phyloP scores from a whole-genome alignment of 2,113 vertebrate genomes.

The Antennarius striatus region DNA sequence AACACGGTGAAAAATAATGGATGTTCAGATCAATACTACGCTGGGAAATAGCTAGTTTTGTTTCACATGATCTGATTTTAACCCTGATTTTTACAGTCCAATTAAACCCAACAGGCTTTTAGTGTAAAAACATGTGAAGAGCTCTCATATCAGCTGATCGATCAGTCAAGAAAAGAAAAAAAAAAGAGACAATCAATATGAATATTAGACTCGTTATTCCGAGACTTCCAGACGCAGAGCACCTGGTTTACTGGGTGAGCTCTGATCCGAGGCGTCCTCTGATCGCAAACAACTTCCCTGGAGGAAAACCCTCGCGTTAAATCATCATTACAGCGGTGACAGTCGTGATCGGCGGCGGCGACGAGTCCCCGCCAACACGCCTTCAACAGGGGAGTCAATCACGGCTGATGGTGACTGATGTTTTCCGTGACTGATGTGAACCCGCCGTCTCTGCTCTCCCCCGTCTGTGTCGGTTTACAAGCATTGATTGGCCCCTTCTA shows the following conservation, averaged over 20 bases:
- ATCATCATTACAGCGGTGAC: conserved; percentile 57
- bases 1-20: conserved; percentile 23
- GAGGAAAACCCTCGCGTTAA: conserved; percentile 38
- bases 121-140: background rate
- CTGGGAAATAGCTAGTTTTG: conserved; percentile 24
- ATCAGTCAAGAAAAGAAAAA: conserved; percentile 22
- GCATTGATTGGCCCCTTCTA: conserved; percentile 30
- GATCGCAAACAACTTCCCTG: conserved; percentile 45
- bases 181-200: conserved; percentile 25
- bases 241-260: conserved; percentile 20
- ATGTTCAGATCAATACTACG: conserved; percentile 42
- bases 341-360: background rate
- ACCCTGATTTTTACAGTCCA: conserved; percentile 34
- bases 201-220: conserved; percentile 25
- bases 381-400: conserved; percentile 61
- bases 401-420: conserved; percentile 63
- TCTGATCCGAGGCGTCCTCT: conserved; percentile 33
- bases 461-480: conserved; percentile 28
- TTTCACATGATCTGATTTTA: conserved; percentile 31
- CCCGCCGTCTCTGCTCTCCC: conserved; percentile 25
- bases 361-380: conserved; percentile 28
- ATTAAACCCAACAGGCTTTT: conserved; percentile 19
- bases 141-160: conserved; percentile 18
- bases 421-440: conserved; percentile 46
- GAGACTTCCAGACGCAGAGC: background rate